Conservation (phyloP, 1,140 invertebrate species). For the Zaprionus camerounensis region DNA sequence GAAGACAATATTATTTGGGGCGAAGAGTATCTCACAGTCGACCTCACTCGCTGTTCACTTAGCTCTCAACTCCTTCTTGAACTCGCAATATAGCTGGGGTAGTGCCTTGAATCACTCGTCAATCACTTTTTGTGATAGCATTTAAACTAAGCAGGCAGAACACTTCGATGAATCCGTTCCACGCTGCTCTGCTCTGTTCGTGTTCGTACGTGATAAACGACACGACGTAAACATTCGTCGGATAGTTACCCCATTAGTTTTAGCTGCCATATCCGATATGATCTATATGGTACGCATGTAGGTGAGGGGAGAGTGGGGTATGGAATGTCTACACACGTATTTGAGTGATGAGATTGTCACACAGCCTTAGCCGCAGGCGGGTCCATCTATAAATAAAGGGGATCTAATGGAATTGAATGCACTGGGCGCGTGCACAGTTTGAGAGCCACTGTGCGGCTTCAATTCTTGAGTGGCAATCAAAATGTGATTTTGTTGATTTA, state of each 20-base stretch:
- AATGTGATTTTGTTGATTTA: conserved; percentile 46
- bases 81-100: no score
- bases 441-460: not conserved
- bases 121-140: not conserved
- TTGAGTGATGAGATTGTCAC: conserved; percentile 2
- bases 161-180: not conserved
- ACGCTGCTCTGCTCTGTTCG: not conserved
- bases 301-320: not conserved
- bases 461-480: conserved; percentile 34
- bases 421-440: not conserved
- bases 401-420: not conserved
- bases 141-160: conserved; percentile 2
- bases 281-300: not conserved
- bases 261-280: not conserved
- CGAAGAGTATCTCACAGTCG: no score
- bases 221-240: not conserved
- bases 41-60: not conserved
- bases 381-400: conserved; percentile 13
- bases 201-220: not conserved
- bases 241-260: not conserved
- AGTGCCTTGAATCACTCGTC: not conserved
- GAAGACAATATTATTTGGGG: no score
- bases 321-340: not conserved
- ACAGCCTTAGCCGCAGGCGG: not conserved
- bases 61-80: no score